A percentile compares a stretch with the other conserved stretches of the same genome.
Conservation (phyloP, 1,140 invertebrate genomes). For the Lordiphosa clarofinis region DNA sequence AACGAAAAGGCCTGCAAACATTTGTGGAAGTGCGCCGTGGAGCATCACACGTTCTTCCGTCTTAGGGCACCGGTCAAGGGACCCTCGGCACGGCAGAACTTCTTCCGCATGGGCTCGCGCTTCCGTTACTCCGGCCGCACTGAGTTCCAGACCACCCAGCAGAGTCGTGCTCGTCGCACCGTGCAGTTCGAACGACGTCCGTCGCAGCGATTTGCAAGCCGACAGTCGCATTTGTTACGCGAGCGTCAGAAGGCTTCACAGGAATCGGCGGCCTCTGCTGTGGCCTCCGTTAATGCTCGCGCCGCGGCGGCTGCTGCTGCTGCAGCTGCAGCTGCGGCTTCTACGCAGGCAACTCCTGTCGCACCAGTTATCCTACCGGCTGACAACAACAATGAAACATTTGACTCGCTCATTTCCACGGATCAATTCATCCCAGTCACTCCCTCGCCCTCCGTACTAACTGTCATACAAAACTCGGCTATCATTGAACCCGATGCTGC, state of each 20-base stretch:
- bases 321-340: conserved; percentile 51
- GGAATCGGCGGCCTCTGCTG: conserved; percentile 79
- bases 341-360: conserved; percentile 23
- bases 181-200: conserved; percentile 97
- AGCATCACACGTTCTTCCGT: conserved; percentile 99
- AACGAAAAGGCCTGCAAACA: conserved; percentile 99
- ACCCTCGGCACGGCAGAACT: conserved; percentile 93
- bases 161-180: conserved; percentile 91
- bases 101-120: conserved; percentile 97
- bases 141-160: conserved; percentile 96
- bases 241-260: conserved; percentile 85
- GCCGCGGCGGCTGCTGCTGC: conserved; percentile 62
- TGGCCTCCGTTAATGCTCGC: conserved; percentile 62
- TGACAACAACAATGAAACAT: conserved; percentile 70
- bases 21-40: conserved; percentile 99
- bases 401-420: conserved; percentile 62
- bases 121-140: conserved; percentile 97
- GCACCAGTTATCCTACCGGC: conserved; percentile 28
- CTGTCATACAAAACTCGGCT: conserved; percentile 75
- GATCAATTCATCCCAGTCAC: conserved; percentile 62
- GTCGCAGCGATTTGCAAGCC: conserved; percentile 95
- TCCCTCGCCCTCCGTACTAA: conserved; percentile 74
- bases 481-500: conserved; percentile 65
- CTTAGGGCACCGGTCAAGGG: conserved; percentile 94
- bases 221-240: conserved; percentile 90